A percentile compares a stretch with the other conserved stretches of the same genome.
Evolutionary conservation across 2,888 invertebrate genomes (phyloP).

Genomic region (Diarsia dahlii): DNA sequence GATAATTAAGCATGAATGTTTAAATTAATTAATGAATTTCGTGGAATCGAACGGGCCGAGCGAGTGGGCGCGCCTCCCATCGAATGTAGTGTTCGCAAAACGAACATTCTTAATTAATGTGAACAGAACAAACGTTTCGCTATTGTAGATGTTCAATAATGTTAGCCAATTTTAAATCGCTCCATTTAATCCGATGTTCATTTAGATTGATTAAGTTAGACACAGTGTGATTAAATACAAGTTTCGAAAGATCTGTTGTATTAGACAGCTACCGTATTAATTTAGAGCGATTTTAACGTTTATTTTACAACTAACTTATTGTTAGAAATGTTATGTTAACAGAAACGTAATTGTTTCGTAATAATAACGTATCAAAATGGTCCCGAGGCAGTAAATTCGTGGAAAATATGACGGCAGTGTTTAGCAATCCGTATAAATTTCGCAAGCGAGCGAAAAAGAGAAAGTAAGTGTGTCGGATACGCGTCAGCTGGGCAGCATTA

Average conservation of each 20-base stretch:
- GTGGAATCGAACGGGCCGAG: constrained; percentile 75
- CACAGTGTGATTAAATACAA: constrained; percentile 62
- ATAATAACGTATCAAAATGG: constrained; percentile 50
- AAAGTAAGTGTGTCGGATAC: constrained; percentile 81
- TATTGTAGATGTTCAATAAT: constrained; percentile 79
- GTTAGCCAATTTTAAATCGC: constrained; percentile 76
- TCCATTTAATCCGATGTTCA: constrained; percentile 71
- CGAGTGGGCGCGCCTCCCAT: constrained; percentile 66
- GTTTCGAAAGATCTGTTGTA: constrained; percentile 53
- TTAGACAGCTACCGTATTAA: constrained; percentile 45
- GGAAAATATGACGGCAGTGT: constrained; percentile 69
- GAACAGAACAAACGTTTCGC: constrained; percentile 82
- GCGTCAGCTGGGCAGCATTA: constrained; percentile 89
- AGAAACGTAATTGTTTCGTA: constrained; percentile 33
- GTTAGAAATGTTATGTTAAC: constrained; percentile 17
- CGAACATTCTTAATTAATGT: constrained; percentile 86
- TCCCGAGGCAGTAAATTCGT: constrained; percentile 58
- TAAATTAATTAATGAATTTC: constrained; percentile 88
- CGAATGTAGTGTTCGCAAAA: constrained; percentile 78
- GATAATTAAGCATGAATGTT: constrained; percentile 90
- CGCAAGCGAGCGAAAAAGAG: constrained; percentile 79
- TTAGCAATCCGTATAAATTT: constrained; percentile 77
- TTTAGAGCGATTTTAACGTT: constrained; percentile 30
- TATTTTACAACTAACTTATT: constrained; percentile 19
- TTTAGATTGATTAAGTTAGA: constrained; percentile 71